These are phyloP conservation scores for Drosophila cognata DNA, from an alignment of 2,888 invertebrate genomes.

Conservation along the genomic window DNA sequence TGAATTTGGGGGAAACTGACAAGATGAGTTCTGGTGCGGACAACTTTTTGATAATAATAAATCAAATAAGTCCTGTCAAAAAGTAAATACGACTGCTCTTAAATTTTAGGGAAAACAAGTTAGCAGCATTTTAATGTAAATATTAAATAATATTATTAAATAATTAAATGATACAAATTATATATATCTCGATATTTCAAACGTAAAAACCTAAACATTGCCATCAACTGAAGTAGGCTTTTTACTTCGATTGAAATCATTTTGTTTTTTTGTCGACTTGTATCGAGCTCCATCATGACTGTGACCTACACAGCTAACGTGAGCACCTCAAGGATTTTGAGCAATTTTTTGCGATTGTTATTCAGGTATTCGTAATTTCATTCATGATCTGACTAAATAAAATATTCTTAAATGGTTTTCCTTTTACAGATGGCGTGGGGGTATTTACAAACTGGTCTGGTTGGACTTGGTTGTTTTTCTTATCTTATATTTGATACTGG, in stretches of 20 bases:
- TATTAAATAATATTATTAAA: no score
- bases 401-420: neutral
- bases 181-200: neutral
- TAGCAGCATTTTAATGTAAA: no score
- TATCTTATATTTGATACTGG: conserved; percentile 88
- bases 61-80: neutral
- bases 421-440: conserved; percentile 94
- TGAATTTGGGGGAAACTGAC: neutral
- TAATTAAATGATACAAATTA: no score
- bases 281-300: conserved; percentile 53
- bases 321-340: conserved; percentile 54
- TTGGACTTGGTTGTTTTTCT: conserved; percentile 92
- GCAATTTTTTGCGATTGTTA: conserved; percentile 63
- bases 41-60: neutral
- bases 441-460: conserved; percentile 97
- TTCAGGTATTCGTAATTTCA: conserved; percentile 43
- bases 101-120: neutral
- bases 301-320: conserved; percentile 70
- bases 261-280: neutral
- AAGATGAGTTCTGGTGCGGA: neutral
- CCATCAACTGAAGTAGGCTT: conserved; percentile 6
- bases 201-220: neutral
- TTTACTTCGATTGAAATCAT: neutral
- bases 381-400: no score
- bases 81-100: neutral